These are phyloP conservation scores for Pseudolycoriella hygida DNA, from an alignment of 2,888 invertebrate genomes.

Conservation along the genomic window DNA sequence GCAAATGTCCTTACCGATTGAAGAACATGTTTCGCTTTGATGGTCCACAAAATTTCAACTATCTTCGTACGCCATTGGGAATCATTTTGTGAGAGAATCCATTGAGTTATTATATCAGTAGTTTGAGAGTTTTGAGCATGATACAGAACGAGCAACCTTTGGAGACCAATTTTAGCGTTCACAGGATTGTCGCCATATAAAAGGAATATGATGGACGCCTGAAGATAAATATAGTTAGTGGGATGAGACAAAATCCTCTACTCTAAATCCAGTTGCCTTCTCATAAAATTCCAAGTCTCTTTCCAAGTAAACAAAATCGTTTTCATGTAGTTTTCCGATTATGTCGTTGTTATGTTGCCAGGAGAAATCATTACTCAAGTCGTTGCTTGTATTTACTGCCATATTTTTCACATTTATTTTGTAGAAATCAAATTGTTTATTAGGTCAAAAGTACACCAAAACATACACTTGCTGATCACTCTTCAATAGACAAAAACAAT, in stretches of 20 bases:
- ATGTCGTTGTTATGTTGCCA: neutral
- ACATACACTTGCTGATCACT: no score
- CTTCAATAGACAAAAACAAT: no score
- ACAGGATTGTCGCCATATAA: constrained; percentile 19
- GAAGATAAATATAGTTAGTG: neutral
- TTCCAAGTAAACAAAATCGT: constrained; percentile 28
- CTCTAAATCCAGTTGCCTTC: constrained; percentile 20
- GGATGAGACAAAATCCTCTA: neutral
- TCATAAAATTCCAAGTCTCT: constrained; percentile 29
- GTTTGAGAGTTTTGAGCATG: neutral
- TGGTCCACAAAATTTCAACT: constrained; percentile 34
- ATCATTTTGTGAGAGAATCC: constrained; percentile 15
- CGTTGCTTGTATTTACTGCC: no score
- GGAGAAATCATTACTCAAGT: no score
- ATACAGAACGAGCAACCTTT: neutral
- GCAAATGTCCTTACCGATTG: constrained; percentile 17
- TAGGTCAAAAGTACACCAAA: no score
- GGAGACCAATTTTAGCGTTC: constrained; percentile 1
- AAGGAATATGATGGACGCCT: constrained; percentile 23
- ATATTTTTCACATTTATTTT: no score
- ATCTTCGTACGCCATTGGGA: constrained; percentile 29
- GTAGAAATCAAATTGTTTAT: no score
- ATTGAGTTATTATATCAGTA: constrained; percentile 13
- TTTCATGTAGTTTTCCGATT: constrained; percentile 10
- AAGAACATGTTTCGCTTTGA: constrained; percentile 28